These are phyloP conservation scores for Watsonalla binaria DNA, from an alignment of 2,888 invertebrate species.

Conservation along the genomic window DNA sequence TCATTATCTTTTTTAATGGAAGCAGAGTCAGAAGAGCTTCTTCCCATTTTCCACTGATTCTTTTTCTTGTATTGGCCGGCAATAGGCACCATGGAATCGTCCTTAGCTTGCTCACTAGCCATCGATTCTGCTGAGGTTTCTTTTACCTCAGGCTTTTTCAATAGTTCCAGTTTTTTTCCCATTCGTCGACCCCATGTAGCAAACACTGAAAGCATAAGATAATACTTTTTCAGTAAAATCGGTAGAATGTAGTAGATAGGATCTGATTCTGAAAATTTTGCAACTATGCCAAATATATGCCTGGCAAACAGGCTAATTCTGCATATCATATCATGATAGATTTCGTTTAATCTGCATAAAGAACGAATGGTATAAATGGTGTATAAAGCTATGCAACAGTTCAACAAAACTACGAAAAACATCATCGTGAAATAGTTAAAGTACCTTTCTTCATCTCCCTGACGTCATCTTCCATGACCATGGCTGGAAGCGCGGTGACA, in stretches of 20 bases:
- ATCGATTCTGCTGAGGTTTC: constrained; percentile 65
- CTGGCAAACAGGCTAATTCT: no score
- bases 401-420: no score
- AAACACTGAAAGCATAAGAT: constrained; percentile 68
- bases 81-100: constrained; percentile 49
- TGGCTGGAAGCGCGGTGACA: constrained; percentile 87
- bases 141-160: constrained; percentile 82
- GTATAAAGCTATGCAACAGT: no score
- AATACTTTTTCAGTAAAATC: neutral
- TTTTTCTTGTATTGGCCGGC: constrained; percentile 75
- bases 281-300: no score
- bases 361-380: no score
- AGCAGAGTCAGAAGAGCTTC: constrained; percentile 70
- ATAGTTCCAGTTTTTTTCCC: constrained; percentile 87
- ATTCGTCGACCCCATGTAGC: constrained; percentile 88
- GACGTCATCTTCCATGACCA: constrained; percentile 85
- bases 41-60: constrained; percentile 79
- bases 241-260: no score
- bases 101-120: constrained; percentile 43
- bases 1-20: constrained; percentile 68
- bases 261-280: no score
- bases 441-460: constrained; percentile 80
- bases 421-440: neutral
- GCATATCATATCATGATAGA: no score
- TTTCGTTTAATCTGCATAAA: no score